Base-by-base conservation (phyloP, 2,797 vertebrate genomes). In the Apogon talboti region DNA sequence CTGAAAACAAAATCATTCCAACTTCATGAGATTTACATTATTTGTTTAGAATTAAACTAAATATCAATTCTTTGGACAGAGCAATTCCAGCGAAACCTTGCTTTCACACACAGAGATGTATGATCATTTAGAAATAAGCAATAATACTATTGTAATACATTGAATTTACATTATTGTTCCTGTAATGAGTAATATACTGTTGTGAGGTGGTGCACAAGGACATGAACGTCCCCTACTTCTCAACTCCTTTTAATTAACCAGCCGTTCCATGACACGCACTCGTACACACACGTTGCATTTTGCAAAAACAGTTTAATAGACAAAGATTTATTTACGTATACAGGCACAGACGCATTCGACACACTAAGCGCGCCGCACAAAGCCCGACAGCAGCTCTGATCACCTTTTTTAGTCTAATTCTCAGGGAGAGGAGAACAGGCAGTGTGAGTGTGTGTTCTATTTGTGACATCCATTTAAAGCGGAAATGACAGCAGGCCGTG, bases 401-500 rank as follows among this genome's bases (percentile, higher is more conserved):
- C 90, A 87, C 84, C 86, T 90, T 87, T 84, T 87, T 84, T 71
- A 45, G 50, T 60, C 66, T 81, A 79, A 85, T 91, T 90, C 55
- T 7, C 70, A 65, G 37, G 42, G 73, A 88, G 83, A 85, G 46
- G 74, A 84, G 85, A 88, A 87, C 82, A 90, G 83, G 82, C 78
- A 83, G 82, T 71, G 21, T 59, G 73, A 71, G 79, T 82, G 79
- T 79, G 92, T 63, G 78, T 92, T 94, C 91, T 89, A 93, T 94
- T 93, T 93, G 92, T 91, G 93, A 94, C 93, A 94, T 93, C 92
- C 92, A 94, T 92, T 92, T 93, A 93, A 94, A 94, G 92, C 89
- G 90, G 92, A 88, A 94, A 93, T 94, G 94, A 94, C 93, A 94
- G 93, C 93, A 94, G 93, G 92, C 93, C 91, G 86, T 83, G 91